Evolutionary conservation across 2,113 vertebrate species (phyloP), one percentile per base, ranked within the genome.

Genomic region (Mesitornis unicolor): DNA sequence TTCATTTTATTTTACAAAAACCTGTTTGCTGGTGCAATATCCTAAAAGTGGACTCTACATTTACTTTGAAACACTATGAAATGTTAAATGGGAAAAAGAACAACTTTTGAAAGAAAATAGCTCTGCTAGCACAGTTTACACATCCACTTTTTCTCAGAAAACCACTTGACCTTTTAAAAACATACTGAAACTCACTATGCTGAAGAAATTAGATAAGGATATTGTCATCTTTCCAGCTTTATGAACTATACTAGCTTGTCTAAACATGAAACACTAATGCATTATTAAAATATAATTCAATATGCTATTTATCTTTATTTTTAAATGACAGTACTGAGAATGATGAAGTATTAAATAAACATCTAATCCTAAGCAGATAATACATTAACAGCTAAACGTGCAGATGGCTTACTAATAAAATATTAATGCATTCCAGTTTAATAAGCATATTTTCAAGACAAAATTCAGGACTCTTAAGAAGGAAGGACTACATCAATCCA

Each of bases 101-200:
- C 75, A 95, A 96, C 78, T 93, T 94, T n/a, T 53, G 48, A 85
- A 90, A 85, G 70, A 90, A 96, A 94, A 95, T n/a, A 77, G 63
- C 53, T 91, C 75, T 70, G 28, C 79, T 93, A 80, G 78, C 69
- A 93, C 84, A 88, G 96, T 95, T 96, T 95, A 75, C 54, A 94
- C 48, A 84, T 87, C 68, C 68, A 90, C 43, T 95, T 95, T 97
- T 86, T 94, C 96, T 96, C 81, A 84, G 73, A 74, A 86, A 97
- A 95, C 25, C 64, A 92, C 91, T 93, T 96, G 89, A 97, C 68
- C 88, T 95, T 97, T 97, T 80, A 86, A 95, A 90, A 84, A 87
- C 53, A 82, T 61, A 93, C 74, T 78, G 40, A 92, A 90, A 93
- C 14, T 70, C 70, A 82, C 84, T 82, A 91, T n/a, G 26, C 61